Percentiles rank a stretch among this genome's conserved stretches.
Conservation (phyloP, 1,140 invertebrate species). For the Cryptotermes secundus region DNA sequence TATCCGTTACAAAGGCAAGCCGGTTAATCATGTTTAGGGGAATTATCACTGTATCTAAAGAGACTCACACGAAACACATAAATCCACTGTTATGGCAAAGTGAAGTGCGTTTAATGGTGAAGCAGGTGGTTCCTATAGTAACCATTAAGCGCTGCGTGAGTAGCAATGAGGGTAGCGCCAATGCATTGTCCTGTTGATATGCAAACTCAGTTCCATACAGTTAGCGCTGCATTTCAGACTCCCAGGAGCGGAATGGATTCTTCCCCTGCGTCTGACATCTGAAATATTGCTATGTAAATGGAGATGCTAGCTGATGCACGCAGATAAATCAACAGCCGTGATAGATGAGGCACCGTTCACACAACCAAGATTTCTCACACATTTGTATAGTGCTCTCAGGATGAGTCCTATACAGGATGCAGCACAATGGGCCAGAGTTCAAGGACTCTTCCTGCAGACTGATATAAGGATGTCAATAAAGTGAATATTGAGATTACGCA, state of each 20-base stretch:
- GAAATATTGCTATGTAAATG: conserved; percentile 18
- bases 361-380: background rate
- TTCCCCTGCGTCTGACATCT: background rate
- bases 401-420: background rate
- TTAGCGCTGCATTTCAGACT: background rate
- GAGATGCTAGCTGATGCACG: background rate
- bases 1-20: too few relatives aligned
- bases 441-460: background rate
- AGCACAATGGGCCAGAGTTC: background rate
- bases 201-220: background rate
- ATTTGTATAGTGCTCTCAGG: background rate
- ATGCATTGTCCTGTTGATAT: background rate
- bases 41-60: too few relatives aligned
- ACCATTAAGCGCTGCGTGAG: too few relatives aligned
- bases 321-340: background rate
- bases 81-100: too few relatives aligned
- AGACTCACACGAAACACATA: too few relatives aligned
- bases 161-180: background rate
- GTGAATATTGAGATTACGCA: too few relatives aligned
- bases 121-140: too few relatives aligned
- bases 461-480: background rate
- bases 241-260: background rate
- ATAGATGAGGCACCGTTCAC: background rate
- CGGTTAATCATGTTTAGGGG: too few relatives aligned
- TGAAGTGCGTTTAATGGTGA: too few relatives aligned